Base-by-base conservation (phyloP, 2,113 vertebrate genomes). In the Girardinichthys multiradiatus region DNA sequence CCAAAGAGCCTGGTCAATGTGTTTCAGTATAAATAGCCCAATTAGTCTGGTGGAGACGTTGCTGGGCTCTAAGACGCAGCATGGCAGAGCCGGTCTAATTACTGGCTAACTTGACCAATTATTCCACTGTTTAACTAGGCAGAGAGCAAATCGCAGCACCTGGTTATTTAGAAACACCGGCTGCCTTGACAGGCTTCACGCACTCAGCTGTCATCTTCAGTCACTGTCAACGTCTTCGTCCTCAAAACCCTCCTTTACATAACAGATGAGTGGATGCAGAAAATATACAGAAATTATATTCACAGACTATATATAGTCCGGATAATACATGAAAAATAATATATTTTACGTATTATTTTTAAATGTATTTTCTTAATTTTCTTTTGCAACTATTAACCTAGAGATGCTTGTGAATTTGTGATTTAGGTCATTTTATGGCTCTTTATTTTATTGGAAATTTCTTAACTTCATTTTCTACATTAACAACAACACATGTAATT, bases 31-130 rank as follows among this genome's bases (percentile, higher is more conserved):
- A 92, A 93, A 93, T 87, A 91, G 88, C 72, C 89, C 83, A 91
- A 92, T 92, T 92, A 92, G 80, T 81, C 81, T 70, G 78, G 82
- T 21, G 39, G 76, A 61, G 80, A 59, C 54, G 39, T 76, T 10
- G 72, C 74, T 19, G 66, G 77, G 79, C 80, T 85, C 72, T 84
- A 58, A 80, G 83, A 84, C 8, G 79, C 86, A 72, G 77, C 67
- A 66, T 73, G n/a, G 86, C 86, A 76, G 76, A 87, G 85, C 63
- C 72, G 24, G n/a, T 82, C 83, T 90, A 91, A 92, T 92, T 89
- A 91, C 87, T 77, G 78, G 76, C 70, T 89, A 92, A 89, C 88
- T 87, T 86, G 77, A 87, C 85, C 90, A 90, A 92, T 91, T 91
- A 91, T 83, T 89, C 77, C 84, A 80, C 68, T 80, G 88, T 87